A percentile compares a stretch with the other conserved stretches of the same genome.
Evolutionary conservation across 2,888 invertebrate genomes (phyloP).

Genomic region (Pheosia gnoma): DNA sequence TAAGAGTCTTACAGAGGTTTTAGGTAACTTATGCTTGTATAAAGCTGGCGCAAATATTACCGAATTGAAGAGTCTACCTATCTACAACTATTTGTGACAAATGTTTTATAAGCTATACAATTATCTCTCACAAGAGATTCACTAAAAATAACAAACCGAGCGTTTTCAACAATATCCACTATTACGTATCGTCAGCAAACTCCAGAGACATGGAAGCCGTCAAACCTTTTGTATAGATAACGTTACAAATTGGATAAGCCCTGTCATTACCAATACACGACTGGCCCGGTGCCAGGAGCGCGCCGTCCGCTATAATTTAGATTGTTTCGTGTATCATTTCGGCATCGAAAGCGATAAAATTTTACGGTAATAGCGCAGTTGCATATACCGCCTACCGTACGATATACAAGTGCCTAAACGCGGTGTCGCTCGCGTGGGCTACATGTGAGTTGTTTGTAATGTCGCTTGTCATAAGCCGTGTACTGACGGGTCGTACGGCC

Average conservation of each 20-base stretch:
- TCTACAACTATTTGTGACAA: too few species aligned
- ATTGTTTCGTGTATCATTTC: conserved; percentile 83
- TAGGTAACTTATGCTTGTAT: too few species aligned
- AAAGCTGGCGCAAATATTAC: too few species aligned
- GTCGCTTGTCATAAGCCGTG: too few species aligned
- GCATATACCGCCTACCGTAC: conserved; percentile 52
- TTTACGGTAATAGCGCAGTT: conserved; percentile 78
- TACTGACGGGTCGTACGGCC: background rate
- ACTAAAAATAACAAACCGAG: conserved; percentile 4
- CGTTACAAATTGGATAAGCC: conserved; percentile 70
- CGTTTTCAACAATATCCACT: conserved; percentile 17
- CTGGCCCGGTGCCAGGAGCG: conserved; percentile 73
- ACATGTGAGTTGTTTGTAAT: conserved; percentile 24
- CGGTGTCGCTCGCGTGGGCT: conserved; percentile 20
- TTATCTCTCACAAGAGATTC: background rate
- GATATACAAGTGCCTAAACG: conserved; percentile 74
- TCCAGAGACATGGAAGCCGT: conserved; percentile 41
- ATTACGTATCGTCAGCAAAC: conserved; percentile 33
- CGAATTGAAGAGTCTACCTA: too few species aligned
- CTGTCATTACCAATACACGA: conserved; percentile 69
- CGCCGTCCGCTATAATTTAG: conserved; percentile 73
- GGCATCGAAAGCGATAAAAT: conserved; percentile 81
- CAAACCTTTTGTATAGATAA: conserved; percentile 54
- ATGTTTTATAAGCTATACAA: background rate
- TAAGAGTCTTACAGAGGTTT: too few species aligned